Base-by-base conservation (phyloP, 2,888 invertebrate genomes). In the Limnephilus rhombicus region DNA sequence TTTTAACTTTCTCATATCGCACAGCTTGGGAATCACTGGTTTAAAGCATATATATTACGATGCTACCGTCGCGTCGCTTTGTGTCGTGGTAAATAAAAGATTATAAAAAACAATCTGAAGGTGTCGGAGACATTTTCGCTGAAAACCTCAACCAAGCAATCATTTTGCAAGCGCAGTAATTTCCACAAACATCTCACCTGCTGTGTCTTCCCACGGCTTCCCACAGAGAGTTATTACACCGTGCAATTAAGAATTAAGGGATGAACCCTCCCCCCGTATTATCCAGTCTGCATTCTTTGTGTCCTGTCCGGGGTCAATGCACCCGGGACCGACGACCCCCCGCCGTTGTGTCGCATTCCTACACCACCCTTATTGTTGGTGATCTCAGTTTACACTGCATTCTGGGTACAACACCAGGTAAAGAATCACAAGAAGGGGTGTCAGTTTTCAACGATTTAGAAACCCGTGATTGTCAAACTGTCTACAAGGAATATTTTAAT, bases 261-360 rank as follows among this genome's bases (percentile, higher is more conserved):
- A 68, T 68, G 68, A 68, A 24, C 9, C 24, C 24, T 24, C 68
- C 24, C 24, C 68, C 9, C 68, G n/a, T 24, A n/a, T n/a, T n/a
- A 9, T 68, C 24, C 86, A 13, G 86, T 29, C 29, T 86, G 86
- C 86, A 86, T 86, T 86, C 68, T 83, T 24, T 41, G 37, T 24
- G 34, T 41, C 83, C 24, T 24, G 85, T 41, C 5, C 49, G 13
- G 86, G 49, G 86, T 86, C 29, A 86, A 29, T 86, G 49, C 45
- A 45, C 86, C 49, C 86, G 29, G n/a, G 49, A n/a, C n/a, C 9
- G 45, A n/a, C 45, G 86, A 49, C 86, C 86, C 29, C n/a, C n/a
- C 41, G 86, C 49, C 49, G 29, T 86, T 86, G 45, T n/a, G 24
- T 68, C 24, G 68, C 24, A 68, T 68, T 68, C n/a, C 68, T 29